phyloP scores from a whole-genome alignment of 2,888 invertebrate genomes.

The Lamellibrachia satsuma region DNA sequence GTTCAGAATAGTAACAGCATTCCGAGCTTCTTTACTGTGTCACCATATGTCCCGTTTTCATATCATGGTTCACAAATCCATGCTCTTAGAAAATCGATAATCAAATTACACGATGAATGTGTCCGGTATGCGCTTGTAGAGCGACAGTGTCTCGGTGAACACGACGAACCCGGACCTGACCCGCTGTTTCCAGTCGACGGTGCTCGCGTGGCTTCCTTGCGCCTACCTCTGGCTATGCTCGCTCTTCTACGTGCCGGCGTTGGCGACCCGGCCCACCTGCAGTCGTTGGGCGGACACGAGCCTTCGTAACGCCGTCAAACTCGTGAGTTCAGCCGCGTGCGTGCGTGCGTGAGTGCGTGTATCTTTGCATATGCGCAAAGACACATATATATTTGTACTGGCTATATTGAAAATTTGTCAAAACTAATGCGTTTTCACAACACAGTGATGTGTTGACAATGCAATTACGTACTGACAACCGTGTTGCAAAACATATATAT shows the following conservation, averaged over 20 bases:
- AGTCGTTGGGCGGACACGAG: background rate
- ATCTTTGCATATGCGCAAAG: no score
- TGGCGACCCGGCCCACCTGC: background rate
- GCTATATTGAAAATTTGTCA: no score
- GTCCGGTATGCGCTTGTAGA: background rate
- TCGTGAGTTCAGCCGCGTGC: background rate
- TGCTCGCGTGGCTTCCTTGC: slow-evolving; percentile 88
- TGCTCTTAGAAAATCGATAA: no score
- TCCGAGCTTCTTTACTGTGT: no score
- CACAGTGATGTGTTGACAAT: no score
- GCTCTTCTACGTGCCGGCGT: slow-evolving; percentile 67
- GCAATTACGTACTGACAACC: no score
- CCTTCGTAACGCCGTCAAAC: background rate
- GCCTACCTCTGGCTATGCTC: slow-evolving; percentile 79
- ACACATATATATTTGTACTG: no score
- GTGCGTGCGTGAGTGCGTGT: background rate
- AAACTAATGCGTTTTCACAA: no score
- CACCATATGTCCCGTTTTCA: no score
- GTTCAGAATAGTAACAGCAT: no score
- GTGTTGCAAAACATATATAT: no score
- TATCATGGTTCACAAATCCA: no score
- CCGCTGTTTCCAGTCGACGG: slow-evolving; percentile 90
- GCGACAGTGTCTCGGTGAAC: slow-evolving; percentile 60
- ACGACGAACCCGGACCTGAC: slow-evolving; percentile 83
- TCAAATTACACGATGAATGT: background rate